These are phyloP conservation scores for Oreortyx pictus DNA, from an alignment of 2,797 vertebrate genomes.

Conservation along the genomic window DNA sequence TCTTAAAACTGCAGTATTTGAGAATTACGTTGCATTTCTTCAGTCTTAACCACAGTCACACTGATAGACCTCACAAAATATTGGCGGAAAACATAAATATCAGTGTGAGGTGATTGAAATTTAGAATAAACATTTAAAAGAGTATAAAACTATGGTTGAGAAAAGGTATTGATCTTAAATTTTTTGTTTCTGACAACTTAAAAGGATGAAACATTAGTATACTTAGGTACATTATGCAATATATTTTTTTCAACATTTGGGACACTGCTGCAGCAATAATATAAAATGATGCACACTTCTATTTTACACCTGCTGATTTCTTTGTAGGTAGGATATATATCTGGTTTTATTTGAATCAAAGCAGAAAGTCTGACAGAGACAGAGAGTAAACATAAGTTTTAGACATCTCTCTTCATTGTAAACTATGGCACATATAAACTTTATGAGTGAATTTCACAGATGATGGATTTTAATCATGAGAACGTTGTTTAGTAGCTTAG, in stretches of 20 bases:
- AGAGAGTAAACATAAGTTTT: neutral
- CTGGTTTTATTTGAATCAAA: neutral
- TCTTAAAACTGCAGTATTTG: neutral
- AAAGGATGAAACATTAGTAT: neutral
- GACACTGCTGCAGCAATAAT: neutral
- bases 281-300: neutral
- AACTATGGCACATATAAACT: neutral
- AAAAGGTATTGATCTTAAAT: neutral
- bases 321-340: neutral
- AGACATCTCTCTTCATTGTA: neutral
- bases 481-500: neutral
- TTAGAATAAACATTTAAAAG: neutral
- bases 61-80: neutral
- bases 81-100: neutral
- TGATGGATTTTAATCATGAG: neutral
- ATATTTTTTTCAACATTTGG: neutral
- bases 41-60: neutral
- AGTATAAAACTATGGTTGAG: neutral
- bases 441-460: neutral
- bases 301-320: neutral
- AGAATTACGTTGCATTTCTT: neutral
- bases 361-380: neutral
- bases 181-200: neutral
- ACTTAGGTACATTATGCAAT: neutral
- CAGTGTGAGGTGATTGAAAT: neutral